phyloP scores from a whole-genome alignment of 2,888 invertebrate genomes.

The Linnaemya vulpina region DNA sequence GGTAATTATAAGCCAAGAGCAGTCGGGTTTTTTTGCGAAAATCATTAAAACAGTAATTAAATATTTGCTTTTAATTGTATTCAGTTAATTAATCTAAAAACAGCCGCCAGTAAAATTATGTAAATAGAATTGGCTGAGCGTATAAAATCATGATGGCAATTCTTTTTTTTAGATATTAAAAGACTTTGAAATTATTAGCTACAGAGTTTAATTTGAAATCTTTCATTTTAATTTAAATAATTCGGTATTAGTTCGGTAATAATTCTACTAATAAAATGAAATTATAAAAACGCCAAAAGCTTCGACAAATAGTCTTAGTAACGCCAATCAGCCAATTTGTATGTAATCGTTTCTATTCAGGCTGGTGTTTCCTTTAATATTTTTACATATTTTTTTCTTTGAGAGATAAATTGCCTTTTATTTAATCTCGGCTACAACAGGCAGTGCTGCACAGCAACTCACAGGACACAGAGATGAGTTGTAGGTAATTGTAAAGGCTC shows the following conservation, averaged over 20 bases:
- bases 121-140: not conserved
- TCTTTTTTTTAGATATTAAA: too few species aligned
- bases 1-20: too few species aligned
- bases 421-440: conserved; percentile 18
- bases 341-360: conserved; percentile 10
- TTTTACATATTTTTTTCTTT: not conserved
- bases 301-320: not conserved
- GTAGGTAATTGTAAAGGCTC: not conserved
- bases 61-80: not conserved
- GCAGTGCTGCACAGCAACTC: conserved; percentile 14
- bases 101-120: not conserved
- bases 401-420: conserved; percentile 19
- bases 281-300: not conserved
- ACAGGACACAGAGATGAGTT: not conserved
- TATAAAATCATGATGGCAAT: not conserved
- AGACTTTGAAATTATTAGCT: too few species aligned
- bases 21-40: too few species aligned
- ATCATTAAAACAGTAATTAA: not conserved
- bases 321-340: conserved; percentile 29
- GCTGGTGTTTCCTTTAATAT: too few species aligned
- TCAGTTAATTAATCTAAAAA: not conserved
- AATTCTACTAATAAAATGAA: not conserved
- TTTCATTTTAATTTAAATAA: not conserved
- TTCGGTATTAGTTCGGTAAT: not conserved
- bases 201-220: not conserved